phyloP scores from a whole-genome alignment of 2,797 vertebrate genomes.

The Rhinatrema bivittatum region DNA sequence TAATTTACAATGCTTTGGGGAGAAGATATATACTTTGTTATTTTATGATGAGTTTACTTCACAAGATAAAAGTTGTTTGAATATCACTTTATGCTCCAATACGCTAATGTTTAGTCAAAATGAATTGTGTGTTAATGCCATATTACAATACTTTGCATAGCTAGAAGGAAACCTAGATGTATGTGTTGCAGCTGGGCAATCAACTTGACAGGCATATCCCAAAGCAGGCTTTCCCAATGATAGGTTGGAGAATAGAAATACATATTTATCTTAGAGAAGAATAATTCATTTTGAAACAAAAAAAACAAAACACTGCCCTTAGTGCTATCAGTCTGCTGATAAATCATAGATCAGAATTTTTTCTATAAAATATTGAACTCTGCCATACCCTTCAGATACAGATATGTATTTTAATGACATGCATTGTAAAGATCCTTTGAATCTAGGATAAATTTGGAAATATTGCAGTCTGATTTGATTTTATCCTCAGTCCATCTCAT shows the following conservation, averaged over 20 bases:
- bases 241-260: constrained; percentile 21
- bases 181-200: constrained; percentile 22
- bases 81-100: no score
- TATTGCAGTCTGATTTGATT: constrained; percentile 24
- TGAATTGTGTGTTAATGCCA: no score
- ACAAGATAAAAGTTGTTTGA: no score
- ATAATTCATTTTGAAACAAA: constrained; percentile 42
- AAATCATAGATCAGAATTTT: constrained; percentile 59
- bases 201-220: constrained; percentile 24
- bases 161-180: no score
- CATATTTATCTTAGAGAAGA: constrained; percentile 26
- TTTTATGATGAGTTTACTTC: no score
- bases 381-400: constrained; percentile 24
- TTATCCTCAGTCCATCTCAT: constrained; percentile 18
- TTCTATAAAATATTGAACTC: constrained; percentile 53
- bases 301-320: constrained; percentile 10
- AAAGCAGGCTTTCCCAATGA: constrained; percentile 9
- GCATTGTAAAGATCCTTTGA: constrained; percentile 40
- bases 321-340: constrained; percentile 44
- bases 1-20: no score
- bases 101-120: no score
- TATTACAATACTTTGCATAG: no score
- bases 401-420: constrained; percentile 39
- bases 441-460: constrained; percentile 37
- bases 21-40: no score